Percentiles rank a stretch among this genome's conserved stretches.
Evolutionary conservation across 2,888 invertebrate species (phyloP).

Genomic region (Pyrrhia umbra): DNA sequence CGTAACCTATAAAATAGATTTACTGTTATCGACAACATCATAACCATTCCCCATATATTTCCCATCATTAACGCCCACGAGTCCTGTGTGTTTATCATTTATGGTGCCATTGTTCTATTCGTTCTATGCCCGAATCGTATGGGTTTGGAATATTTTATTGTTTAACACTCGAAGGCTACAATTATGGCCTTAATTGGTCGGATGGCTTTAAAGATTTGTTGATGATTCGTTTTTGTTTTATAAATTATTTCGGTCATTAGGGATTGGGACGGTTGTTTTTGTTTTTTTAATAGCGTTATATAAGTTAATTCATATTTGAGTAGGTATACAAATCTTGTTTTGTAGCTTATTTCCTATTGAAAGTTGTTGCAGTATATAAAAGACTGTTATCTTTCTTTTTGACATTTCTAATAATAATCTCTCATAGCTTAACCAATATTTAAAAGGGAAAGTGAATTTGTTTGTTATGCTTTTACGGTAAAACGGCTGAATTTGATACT

Average conservation of each 20-base stretch:
- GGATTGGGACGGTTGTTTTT: constrained; percentile 15
- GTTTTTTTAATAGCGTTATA: constrained; percentile 5
- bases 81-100: constrained; percentile 64
- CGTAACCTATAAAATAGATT: constrained; percentile 32
- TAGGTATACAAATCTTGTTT: neutral
- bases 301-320: neutral
- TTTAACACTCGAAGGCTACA: constrained; percentile 61
- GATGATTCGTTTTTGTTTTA: constrained; percentile 49
- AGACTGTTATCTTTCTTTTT: too few species aligned
- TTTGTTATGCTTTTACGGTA: too few species aligned
- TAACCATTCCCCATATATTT: constrained; percentile 53
- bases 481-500: too few species aligned
- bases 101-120: constrained; percentile 60
- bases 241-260: constrained; percentile 33
- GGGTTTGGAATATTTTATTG: constrained; percentile 67
- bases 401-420: too few species aligned
- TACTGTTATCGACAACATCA: constrained; percentile 36
- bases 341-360: neutral
- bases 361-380: too few species aligned
- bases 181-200: constrained; percentile 67
- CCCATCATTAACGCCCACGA: constrained; percentile 63
- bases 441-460: too few species aligned
- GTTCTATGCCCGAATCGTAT: constrained; percentile 51
- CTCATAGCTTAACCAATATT: too few species aligned
- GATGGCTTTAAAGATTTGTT: constrained; percentile 57